A percentile compares a stretch with the other conserved stretches of the same genome.
Evolutionary conservation across 2,797 vertebrate species (phyloP).

Genomic region (Chromobotia macracanthus): DNA sequence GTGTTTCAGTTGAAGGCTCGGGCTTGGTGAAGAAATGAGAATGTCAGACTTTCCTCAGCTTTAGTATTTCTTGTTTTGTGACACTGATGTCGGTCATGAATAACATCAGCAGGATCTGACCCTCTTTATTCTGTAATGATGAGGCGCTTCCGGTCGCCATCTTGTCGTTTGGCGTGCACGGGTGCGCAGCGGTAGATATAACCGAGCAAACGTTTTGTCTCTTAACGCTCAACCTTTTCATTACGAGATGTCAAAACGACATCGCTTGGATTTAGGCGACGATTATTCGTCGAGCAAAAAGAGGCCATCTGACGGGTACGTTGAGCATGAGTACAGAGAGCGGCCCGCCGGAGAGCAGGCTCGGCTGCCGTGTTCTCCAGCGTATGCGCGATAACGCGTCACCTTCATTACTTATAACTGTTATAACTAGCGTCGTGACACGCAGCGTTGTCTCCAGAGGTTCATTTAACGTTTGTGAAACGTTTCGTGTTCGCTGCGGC

Average conservation of each 20-base stretch:
- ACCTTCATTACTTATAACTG: too few relatives aligned
- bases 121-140: constrained; percentile 57
- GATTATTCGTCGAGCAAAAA: constrained; percentile 82
- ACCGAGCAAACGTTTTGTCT: constrained; percentile 49
- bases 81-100: too few relatives aligned
- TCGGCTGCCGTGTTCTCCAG: background rate
- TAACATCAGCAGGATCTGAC: too few relatives aligned
- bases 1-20: too few relatives aligned
- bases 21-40: too few relatives aligned
- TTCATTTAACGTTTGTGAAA: background rate
- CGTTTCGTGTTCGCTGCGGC: background rate
- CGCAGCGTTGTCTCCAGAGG: too few relatives aligned
- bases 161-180: constrained; percentile 61
- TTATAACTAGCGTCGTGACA: too few relatives aligned
- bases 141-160: constrained; percentile 77
- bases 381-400: too few relatives aligned
- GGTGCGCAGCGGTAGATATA: constrained; percentile 47
- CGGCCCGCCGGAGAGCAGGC: background rate
- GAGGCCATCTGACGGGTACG: constrained; percentile 80
- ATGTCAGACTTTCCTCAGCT: too few relatives aligned
- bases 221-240: constrained; percentile 5
- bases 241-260: constrained; percentile 81
- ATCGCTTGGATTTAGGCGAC: constrained; percentile 83
- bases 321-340: background rate
- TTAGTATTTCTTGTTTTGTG: too few relatives aligned